These are phyloP conservation scores for Drosophila kikkawai DNA, from an alignment of 1,140 invertebrate species.

Conservation along the genomic window DNA sequence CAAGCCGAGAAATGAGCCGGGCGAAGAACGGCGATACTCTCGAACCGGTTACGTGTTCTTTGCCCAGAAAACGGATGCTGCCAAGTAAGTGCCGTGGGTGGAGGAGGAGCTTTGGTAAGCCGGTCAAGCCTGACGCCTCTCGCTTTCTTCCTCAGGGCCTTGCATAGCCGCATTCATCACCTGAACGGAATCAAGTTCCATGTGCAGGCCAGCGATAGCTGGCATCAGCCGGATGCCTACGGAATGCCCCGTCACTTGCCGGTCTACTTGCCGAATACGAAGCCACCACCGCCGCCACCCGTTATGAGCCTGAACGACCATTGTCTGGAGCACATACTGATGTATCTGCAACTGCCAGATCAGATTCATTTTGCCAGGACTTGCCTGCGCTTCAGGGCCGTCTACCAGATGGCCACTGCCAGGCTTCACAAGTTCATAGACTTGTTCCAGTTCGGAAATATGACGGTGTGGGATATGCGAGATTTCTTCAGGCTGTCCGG, in stretches of 20 bases:
- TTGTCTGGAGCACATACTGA: conserved; percentile 44
- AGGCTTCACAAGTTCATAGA: conserved; percentile 30
- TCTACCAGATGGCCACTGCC: conserved; percentile 37
- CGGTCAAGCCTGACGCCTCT: background rate
- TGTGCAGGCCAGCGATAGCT: conserved; percentile 61
- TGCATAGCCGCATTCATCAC: conserved; percentile 35
- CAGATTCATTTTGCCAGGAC: conserved; percentile 58
- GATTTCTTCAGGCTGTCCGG: conserved; percentile 66
- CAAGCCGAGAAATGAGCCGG: background rate
- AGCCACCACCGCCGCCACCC: background rate
- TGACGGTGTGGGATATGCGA: conserved; percentile 67
- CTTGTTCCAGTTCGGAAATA: conserved; percentile 3
- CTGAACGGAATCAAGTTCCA: conserved; percentile 18
- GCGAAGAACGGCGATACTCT: background rate
- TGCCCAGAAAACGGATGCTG: conserved; percentile 37
- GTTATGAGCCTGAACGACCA: conserved; percentile 51
- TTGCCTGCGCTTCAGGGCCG: conserved; percentile 46
- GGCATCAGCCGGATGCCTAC: conserved; percentile 64
- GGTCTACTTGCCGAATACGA: background rate
- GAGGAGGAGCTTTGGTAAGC: background rate
- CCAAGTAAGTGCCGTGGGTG: conserved; percentile 45
- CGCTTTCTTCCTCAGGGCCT: conserved; percentile 3
- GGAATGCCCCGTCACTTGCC: background rate
- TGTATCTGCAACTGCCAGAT: conserved; percentile 13
- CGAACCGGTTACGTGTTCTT: conserved; percentile 46